Percentiles rank a stretch among this genome's conserved stretches.
Evolutionary conservation across 2,888 invertebrate genomes (phyloP).

Genomic region (Schizotus pectinicornis): DNA sequence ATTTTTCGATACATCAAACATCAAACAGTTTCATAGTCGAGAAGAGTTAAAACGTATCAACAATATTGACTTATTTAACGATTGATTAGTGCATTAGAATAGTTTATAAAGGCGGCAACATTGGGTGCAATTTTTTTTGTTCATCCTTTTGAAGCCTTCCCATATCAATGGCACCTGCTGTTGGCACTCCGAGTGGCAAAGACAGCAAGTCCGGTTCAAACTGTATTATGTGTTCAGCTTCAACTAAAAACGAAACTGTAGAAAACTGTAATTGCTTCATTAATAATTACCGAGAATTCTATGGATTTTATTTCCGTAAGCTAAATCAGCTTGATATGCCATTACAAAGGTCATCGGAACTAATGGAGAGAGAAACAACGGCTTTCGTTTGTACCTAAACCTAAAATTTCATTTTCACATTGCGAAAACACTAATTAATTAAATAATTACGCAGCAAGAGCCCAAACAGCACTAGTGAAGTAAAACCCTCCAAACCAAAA

Average conservation of each 20-base stretch:
- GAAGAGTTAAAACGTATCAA: no score
- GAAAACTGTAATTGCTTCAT: slow-evolving; percentile 4
- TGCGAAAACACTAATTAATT: background rate
- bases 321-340: slow-evolving; percentile 76
- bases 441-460: slow-evolving; percentile 61
- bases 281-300: slow-evolving; percentile 70
- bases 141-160: slow-evolving; percentile 47
- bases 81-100: slow-evolving; percentile 2
- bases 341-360: slow-evolving; percentile 75
- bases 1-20: background rate
- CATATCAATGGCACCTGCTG: slow-evolving; percentile 62
- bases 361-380: slow-evolving; percentile 68
- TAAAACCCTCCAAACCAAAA: slow-evolving; percentile 76
- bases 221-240: slow-evolving; percentile 81
- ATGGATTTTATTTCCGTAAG: slow-evolving; percentile 78
- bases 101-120: slow-evolving; percentile 35
- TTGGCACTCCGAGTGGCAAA: slow-evolving; percentile 77
- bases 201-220: slow-evolving; percentile 74
- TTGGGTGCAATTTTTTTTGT: slow-evolving; percentile 47
- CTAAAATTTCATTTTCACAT: slow-evolving; percentile 27
- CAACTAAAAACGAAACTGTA: slow-evolving; percentile 60
- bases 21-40: background rate
- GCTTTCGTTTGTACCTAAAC: slow-evolving; percentile 58
- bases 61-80: no score
- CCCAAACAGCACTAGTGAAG: slow-evolving; percentile 62